phyloP scores from a whole-genome alignment of 2,113 vertebrate species.

The Cranoglanis bouderius region DNA sequence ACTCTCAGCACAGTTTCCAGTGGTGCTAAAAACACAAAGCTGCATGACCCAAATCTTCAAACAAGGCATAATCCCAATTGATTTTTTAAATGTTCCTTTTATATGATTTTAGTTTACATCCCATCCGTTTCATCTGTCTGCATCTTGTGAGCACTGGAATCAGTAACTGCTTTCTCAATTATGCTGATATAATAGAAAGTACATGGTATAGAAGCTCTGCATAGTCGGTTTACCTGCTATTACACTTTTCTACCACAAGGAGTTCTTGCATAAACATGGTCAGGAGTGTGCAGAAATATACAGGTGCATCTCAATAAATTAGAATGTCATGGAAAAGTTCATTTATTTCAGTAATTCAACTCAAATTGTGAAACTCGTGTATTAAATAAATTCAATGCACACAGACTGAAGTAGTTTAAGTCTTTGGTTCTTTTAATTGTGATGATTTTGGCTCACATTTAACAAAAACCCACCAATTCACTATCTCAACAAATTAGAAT shows the following conservation, averaged over 20 bases:
- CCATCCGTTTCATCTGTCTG: neutral
- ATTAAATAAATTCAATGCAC: too few species aligned
- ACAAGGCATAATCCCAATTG: neutral
- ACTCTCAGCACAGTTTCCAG: neutral
- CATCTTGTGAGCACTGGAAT: neutral
- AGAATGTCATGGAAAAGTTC: too few species aligned
- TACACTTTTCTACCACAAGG: neutral
- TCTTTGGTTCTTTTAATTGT: too few species aligned
- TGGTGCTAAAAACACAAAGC: neutral
- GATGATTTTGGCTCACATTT: too few species aligned
- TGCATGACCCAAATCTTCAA: neutral
- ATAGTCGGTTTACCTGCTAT: neutral
- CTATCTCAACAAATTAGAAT: too few species aligned
- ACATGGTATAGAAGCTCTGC: neutral
- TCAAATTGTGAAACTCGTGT: too few species aligned
- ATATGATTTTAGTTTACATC: neutral
- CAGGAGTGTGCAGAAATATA: neutral
- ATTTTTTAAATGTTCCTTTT: neutral
- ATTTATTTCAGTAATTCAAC: too few species aligned
- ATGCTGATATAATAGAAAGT: neutral
- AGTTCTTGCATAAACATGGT: neutral
- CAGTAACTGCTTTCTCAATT: neutral
- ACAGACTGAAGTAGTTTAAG: too few species aligned
- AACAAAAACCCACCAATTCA: too few species aligned
- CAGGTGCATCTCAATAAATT: too few species aligned